Evolutionary conservation across 2,113 vertebrate species (phyloP).

Genomic region (Ornithorhynchus anatinus): DNA sequence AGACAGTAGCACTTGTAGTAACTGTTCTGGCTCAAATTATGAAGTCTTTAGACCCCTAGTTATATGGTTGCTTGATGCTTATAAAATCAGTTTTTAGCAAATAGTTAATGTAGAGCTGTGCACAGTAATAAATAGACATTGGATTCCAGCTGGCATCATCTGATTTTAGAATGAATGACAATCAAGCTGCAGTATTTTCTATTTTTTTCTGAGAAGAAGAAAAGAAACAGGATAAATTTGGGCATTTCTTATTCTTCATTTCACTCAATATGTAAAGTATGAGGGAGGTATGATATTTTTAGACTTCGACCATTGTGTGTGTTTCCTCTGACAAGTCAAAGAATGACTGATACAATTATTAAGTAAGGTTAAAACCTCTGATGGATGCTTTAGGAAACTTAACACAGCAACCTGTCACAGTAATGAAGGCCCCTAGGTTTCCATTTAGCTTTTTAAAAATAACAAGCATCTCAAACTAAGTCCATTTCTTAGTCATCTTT

Average conservation of each 20-base stretch:
- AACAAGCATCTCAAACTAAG: neutral
- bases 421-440: neutral
- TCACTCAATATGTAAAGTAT: conserved; percentile 39
- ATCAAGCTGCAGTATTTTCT: conserved; percentile 40
- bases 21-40: neutral
- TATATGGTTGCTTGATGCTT: conserved; percentile 30
- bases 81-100: conserved; percentile 44
- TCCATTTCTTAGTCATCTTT: neutral
- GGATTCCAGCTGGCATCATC: conserved; percentile 37
- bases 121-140: conserved; percentile 42
- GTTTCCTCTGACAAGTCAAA: neutral
- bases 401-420: neutral
- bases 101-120: conserved; percentile 39
- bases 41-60: conserved; percentile 23
- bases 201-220: conserved; percentile 10
- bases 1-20: conserved; percentile 2
- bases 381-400: neutral
- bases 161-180: conserved; percentile 49
- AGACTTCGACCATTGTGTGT: conserved; percentile 37
- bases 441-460: neutral
- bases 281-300: conserved; percentile 35
- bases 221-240: neutral
- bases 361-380: neutral
- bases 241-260: neutral
- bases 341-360: no score